These are phyloP conservation scores for Poecilia picta DNA, from an alignment of 2,797 vertebrate genomes.

Conservation along the genomic window DNA sequence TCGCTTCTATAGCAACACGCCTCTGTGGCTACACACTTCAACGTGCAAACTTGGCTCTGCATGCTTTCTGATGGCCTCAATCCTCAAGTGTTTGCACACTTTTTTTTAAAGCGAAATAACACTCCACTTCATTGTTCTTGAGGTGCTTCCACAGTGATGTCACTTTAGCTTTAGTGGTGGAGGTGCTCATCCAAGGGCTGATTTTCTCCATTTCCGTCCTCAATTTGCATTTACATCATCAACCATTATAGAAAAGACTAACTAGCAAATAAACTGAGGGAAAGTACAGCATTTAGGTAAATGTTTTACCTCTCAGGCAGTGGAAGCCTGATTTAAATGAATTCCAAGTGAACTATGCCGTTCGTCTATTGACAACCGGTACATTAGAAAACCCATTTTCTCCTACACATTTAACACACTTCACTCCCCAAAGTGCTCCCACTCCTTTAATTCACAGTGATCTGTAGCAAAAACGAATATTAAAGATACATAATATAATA, in stretches of 20 bases:
- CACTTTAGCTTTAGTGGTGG: constrained; percentile 37
- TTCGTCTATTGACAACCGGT: constrained; percentile 52
- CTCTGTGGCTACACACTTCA: constrained; percentile 57
- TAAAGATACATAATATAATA: constrained; percentile 38
- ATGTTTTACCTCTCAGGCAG: constrained; percentile 44
- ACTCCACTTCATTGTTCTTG: constrained; percentile 33
- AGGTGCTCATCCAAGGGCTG: constrained; percentile 17
- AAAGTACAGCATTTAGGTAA: constrained; percentile 44
- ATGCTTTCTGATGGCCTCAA: constrained; percentile 41
- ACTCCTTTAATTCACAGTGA: constrained; percentile 38
- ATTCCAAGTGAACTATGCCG: constrained; percentile 65
- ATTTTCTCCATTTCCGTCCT: constrained; percentile 19
- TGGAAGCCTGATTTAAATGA: constrained; percentile 60
- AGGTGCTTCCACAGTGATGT: constrained; percentile 25
- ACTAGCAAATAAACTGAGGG: constrained; percentile 13
- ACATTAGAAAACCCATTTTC: constrained; percentile 59
- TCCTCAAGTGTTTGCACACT: constrained; percentile 68
- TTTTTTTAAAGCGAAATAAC: constrained; percentile 42
- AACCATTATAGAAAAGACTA: neutral
- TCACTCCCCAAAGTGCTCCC: constrained; percentile 21
- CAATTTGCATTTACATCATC: constrained; percentile 29
- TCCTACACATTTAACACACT: constrained; percentile 32
- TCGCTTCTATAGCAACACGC: constrained; percentile 77
- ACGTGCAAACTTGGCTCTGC: constrained; percentile 53
- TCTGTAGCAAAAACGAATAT: constrained; percentile 63